phyloP scores from a whole-genome alignment of 1,140 invertebrate genomes.

The Drosophila melanica region DNA sequence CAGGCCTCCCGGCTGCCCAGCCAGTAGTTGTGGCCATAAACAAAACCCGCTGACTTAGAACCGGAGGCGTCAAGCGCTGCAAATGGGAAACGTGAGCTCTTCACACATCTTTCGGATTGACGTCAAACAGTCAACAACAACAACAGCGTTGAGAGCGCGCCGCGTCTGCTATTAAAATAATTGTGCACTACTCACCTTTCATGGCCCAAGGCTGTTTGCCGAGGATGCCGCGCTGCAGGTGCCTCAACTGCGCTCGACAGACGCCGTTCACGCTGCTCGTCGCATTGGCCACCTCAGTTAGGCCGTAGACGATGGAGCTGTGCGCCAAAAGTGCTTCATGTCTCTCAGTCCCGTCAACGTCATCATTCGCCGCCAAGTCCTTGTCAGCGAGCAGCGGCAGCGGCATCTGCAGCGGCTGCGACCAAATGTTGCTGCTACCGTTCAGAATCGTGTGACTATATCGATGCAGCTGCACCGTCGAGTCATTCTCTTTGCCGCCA shows the following conservation, averaged over 20 bases:
- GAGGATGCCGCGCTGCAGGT: conserved; percentile 69
- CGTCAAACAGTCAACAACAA: neutral
- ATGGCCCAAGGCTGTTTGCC: conserved; percentile 81
- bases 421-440: conserved; percentile 35
- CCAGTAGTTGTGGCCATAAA: conserved; percentile 83
- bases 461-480: conserved; percentile 11
- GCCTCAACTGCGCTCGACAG: conserved; percentile 67
- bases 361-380: conserved; percentile 2
- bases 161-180: neutral
- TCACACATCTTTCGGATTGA: neutral
- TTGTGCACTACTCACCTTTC: conserved; percentile 64
- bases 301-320: conserved; percentile 72
- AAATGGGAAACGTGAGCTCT: conserved; percentile 11
- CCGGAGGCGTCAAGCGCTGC: conserved; percentile 80
- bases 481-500: conserved; percentile 37
- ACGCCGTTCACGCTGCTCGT: conserved; percentile 64
- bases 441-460: conserved; percentile 36
- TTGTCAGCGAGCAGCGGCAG: neutral
- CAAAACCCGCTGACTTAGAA: conserved; percentile 69
- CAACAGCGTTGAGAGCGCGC: neutral
- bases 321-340: conserved; percentile 38
- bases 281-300: conserved; percentile 64
- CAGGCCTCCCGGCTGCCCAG: conserved; percentile 76
- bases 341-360: neutral
- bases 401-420: neutral